These are phyloP conservation scores for Ectemnius continuus DNA, from an alignment of 2,888 invertebrate species.

Conservation along the genomic window DNA sequence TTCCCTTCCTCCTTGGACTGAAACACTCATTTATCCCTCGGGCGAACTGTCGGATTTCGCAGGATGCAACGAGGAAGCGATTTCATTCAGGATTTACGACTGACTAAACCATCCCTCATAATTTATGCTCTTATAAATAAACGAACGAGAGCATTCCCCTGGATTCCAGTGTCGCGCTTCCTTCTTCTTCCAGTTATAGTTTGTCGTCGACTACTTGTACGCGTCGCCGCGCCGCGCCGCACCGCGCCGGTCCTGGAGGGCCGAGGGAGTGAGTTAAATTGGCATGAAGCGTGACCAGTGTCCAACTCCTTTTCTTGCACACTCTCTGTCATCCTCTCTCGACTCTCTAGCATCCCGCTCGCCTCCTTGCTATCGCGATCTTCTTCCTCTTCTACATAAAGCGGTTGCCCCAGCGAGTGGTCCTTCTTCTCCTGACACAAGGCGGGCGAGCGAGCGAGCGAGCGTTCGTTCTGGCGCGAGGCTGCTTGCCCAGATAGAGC, in stretches of 20 bases:
- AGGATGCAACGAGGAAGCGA: background rate
- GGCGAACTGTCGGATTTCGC: no score
- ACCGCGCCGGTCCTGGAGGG: background rate
- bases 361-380: background rate
- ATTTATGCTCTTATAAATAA: conserved; percentile 6
- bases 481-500: conserved; percentile 22
- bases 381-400: no score
- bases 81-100: background rate
- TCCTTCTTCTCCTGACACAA: no score
- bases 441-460: no score
- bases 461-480: no score
- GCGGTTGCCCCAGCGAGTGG: no score
- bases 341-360: background rate
- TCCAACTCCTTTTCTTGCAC: conserved; percentile 52
- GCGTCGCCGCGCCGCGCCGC: no score
- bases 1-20: no score
- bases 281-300: conserved; percentile 75
- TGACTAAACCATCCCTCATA: background rate
- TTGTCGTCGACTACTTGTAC: background rate
- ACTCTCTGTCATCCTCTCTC: conserved; percentile 10
- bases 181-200: conserved; percentile 6
- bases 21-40: no score
- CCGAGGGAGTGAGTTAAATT: conserved; percentile 67
- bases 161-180: conserved; percentile 7
- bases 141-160: conserved; percentile 3